phyloP scores from a whole-genome alignment of 2,113 vertebrate species.

The Petrocephalus microphthalmus region DNA sequence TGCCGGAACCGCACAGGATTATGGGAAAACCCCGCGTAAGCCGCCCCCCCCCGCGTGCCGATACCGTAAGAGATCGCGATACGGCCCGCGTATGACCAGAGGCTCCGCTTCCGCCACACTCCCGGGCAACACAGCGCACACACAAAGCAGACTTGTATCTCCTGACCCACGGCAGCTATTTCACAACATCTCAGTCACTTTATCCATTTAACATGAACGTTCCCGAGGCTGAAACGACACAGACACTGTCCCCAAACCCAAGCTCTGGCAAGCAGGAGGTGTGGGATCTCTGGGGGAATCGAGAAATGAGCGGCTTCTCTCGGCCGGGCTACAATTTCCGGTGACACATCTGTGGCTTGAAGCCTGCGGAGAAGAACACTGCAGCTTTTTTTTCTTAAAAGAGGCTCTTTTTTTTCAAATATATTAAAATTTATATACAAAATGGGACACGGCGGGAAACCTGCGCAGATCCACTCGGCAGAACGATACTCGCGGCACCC shows the following conservation, averaged over 20 bases:
- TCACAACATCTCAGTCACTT: background rate
- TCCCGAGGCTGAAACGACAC: background rate
- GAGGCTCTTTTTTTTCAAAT: slow-evolving; percentile 59
- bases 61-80: background rate
- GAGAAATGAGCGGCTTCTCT: background rate
- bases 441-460: slow-evolving; percentile 48
- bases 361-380: slow-evolving; percentile 64
- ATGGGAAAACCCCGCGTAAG: background rate
- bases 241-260: background rate
- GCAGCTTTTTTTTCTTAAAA: slow-evolving; percentile 61
- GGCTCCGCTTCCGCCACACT: background rate
- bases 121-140: background rate
- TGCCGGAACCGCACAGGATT: background rate
- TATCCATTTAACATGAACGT: background rate
- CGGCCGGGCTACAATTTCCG: background rate
- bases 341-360: slow-evolving; percentile 42
- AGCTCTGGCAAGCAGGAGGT: background rate
- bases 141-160: background rate
- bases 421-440: slow-evolving; percentile 59
- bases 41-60: background rate
- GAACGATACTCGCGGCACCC: background rate
- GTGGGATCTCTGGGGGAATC: background rate
- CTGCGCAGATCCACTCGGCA: background rate
- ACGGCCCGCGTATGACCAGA: background rate
- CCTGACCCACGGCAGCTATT: background rate